phyloP scores from a whole-genome alignment of 2,797 vertebrate genomes.

The Microcaecilia unicolor region DNA sequence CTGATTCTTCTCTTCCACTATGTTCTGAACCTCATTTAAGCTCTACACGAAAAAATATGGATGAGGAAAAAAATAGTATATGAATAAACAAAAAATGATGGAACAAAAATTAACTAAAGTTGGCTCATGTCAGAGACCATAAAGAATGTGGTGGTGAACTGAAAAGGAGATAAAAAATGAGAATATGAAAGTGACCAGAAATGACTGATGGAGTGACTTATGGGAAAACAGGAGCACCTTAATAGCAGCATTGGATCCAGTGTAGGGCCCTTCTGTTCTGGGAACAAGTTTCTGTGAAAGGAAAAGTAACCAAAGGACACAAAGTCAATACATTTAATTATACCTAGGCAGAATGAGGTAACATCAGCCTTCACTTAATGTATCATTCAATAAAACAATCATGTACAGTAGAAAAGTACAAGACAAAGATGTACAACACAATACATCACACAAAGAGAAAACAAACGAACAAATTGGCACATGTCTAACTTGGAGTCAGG shows the following conservation, averaged over 20 bases:
- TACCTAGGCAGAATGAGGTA: too few species aligned
- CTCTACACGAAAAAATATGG: constrained; percentile 68
- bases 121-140: constrained; percentile 49
- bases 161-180: constrained; percentile 42
- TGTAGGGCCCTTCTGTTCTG: constrained; percentile 56
- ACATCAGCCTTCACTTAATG: too few species aligned
- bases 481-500: too few species aligned
- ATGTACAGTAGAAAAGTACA: too few species aligned
- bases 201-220: constrained; percentile 36
- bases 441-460: too few species aligned
- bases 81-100: constrained; percentile 62
- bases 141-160: constrained; percentile 51
- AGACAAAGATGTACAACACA: neutral
- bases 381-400: too few species aligned
- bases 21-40: constrained; percentile 73
- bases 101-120: constrained; percentile 51
- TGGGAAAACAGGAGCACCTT: constrained; percentile 62
- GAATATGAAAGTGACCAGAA: constrained; percentile 39
- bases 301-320: constrained; percentile 66
- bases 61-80: constrained; percentile 55
- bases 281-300: constrained; percentile 62
- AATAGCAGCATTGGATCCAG: constrained; percentile 60
- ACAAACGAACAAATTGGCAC: too few species aligned
- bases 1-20: constrained; percentile 75
- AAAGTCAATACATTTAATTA: constrained; percentile 53